These are phyloP conservation scores for Borostomias antarcticus DNA, from an alignment of 2,797 vertebrate genomes.

Conservation along the genomic window DNA sequence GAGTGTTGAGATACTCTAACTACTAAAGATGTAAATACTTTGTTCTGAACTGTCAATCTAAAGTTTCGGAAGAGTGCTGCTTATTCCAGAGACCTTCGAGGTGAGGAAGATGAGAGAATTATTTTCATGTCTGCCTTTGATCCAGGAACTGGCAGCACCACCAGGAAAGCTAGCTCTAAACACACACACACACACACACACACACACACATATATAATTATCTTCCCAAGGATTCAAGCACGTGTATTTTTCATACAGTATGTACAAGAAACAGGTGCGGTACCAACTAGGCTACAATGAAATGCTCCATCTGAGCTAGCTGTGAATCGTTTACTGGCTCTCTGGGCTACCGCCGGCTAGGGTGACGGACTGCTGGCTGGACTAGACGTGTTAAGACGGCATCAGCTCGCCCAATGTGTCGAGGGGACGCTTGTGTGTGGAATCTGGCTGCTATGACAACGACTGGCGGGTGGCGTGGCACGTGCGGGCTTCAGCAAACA, in stretches of 20 bases:
- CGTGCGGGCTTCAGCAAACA: constrained; percentile 58
- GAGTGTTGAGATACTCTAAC: too few species aligned
- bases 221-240: background rate
- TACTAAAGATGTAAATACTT: background rate
- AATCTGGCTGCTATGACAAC: constrained; percentile 74
- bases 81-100: background rate
- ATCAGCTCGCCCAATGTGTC: constrained; percentile 37
- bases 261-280: too few species aligned
- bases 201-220: background rate
- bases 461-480: constrained; percentile 54
- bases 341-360: too few species aligned
- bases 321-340: too few species aligned
- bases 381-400: too few species aligned
- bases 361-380: too few species aligned
- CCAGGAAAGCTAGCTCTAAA: constrained; percentile 9
- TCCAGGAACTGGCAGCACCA: background rate
- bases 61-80: background rate
- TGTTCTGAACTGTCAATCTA: background rate
- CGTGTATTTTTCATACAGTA: too few species aligned
- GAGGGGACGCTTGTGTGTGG: constrained; percentile 47
- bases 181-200: background rate
- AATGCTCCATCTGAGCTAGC: too few species aligned
- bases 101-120: background rate
- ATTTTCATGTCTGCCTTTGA: constrained; percentile 8
- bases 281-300: too few species aligned